Percentiles rank a stretch among this genome's conserved stretches.
Evolutionary conservation across 2,113 vertebrate genomes (phyloP).

Genomic region (Misgurnus anguillicaudatus): DNA sequence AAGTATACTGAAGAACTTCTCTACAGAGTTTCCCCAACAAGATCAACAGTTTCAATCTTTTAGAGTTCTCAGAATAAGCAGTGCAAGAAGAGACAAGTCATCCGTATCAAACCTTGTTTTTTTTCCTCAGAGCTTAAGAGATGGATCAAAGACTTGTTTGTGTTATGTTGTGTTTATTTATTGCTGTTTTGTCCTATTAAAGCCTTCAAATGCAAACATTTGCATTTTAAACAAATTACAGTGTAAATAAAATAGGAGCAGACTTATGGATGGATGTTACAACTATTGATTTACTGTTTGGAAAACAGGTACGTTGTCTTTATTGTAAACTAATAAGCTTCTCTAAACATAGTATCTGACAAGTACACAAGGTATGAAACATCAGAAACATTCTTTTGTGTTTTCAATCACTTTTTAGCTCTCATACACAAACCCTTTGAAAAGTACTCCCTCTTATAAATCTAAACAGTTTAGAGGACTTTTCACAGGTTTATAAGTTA

Average conservation of each 20-base stretch:
- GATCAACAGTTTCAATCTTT: conserved; percentile 16
- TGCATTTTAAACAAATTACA: background rate
- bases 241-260: too few species aligned
- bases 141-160: conserved; percentile 9
- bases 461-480: background rate
- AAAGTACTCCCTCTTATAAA: background rate
- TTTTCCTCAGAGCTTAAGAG: background rate
- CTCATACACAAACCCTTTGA: background rate
- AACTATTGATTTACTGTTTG: background rate
- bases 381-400: background rate
- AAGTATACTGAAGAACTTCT: background rate
- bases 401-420: background rate
- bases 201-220: background rate
- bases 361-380: background rate
- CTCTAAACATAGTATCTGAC: conserved; percentile 19
- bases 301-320: background rate
- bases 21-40: conserved; percentile 7
- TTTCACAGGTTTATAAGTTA: background rate
- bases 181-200: background rate
- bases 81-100: background rate
- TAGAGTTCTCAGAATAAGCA: background rate
- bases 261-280: too few species aligned
- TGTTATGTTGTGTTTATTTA: background rate
- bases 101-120: conserved; percentile 2
- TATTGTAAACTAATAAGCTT: conserved; percentile 27